A percentile compares a stretch with the other conserved stretches of the same genome.
phyloP scores from a whole-genome alignment of 2,113 vertebrate species.

The Eolophus roseicapilla region DNA sequence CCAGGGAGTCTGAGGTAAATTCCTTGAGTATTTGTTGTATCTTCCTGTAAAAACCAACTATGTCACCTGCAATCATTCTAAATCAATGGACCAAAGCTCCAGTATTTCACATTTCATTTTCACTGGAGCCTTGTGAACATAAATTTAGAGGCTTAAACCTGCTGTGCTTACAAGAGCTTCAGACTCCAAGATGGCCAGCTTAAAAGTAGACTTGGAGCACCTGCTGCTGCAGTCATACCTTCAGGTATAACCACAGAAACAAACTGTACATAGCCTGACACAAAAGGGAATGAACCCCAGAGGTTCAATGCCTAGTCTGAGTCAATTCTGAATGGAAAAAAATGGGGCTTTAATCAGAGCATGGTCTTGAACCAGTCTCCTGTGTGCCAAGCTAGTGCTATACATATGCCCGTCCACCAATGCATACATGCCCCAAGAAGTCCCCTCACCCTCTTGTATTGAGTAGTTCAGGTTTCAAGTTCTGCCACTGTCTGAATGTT shows the following conservation, averaged over 20 bases:
- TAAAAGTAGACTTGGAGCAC: neutral
- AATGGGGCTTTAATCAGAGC: neutral
- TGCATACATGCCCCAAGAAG: neutral
- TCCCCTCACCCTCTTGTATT: neutral
- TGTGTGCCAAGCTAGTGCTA: no score
- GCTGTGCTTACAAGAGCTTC: neutral
- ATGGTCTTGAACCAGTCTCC: neutral
- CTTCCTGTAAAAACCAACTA: slow-evolving; percentile 78
- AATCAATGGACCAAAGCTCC: neutral
- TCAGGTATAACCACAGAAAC: neutral
- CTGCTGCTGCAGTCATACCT: neutral
- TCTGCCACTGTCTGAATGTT: neutral
- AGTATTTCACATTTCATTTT: neutral
- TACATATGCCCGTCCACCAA: neutral
- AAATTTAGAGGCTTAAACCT: neutral
- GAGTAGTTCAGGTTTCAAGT: neutral
- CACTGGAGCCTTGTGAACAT: neutral
- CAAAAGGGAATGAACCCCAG: neutral
- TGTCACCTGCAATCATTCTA: neutral
- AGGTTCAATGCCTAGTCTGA: neutral
- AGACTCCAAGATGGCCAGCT: neutral
- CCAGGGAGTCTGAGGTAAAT: slow-evolving; percentile 96
- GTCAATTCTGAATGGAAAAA: neutral
- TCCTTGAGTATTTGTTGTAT: slow-evolving; percentile 96
- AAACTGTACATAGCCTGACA: neutral